Evolutionary conservation across 64 coral and sea anemone genomes (phyloP), one percentile per base, ranked within the genome.

Genomic region (Actinia equina): DNA sequence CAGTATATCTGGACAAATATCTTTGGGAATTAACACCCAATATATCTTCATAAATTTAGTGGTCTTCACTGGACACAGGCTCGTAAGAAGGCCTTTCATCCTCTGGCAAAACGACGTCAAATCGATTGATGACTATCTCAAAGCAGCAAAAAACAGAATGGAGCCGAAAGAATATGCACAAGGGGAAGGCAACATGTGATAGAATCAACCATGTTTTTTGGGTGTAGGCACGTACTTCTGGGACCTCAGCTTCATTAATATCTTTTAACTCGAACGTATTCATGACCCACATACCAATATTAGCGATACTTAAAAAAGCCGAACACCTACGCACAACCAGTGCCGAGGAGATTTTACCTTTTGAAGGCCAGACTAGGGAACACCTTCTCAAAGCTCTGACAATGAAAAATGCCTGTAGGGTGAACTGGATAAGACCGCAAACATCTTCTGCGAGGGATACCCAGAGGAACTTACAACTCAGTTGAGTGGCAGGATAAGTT

Each of bases 41-140:
- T 49, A 7, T 7, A 49, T 49, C 45, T 49, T 49, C 45, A 7
- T 49, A 49, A 7, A 49, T 49, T 4, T 49, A 2, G 2, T 49
- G 3, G 45, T 67, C 63, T n/a, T 67, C 63, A 7, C 19, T 67
- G 8, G 19, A 9, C 6, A 67, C 63, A 67, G 7, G 63, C 10
- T n/a, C 63, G 20, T 60, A 60, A 18, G 45, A 7, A 49, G 45
- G 45, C 45, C 58, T 18, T 5, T 3, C 0, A 23, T 65, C 62
- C 18, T 74, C 69, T 12, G 12, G n/a, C 69, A 26, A 11, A 26
- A 30, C 69, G 12, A 74, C 69, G 17, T 1, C 83, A 85, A 85
- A 85, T 57, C 83, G 52, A 63, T 85, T 85, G 52, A 85, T 85
- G n/a, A 85, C 83, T n/a, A 85, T 85, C 83, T 85, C 83, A 61